Base-by-base conservation (phyloP, 1,140 invertebrate genomes). In the Magallana angulata region DNA sequence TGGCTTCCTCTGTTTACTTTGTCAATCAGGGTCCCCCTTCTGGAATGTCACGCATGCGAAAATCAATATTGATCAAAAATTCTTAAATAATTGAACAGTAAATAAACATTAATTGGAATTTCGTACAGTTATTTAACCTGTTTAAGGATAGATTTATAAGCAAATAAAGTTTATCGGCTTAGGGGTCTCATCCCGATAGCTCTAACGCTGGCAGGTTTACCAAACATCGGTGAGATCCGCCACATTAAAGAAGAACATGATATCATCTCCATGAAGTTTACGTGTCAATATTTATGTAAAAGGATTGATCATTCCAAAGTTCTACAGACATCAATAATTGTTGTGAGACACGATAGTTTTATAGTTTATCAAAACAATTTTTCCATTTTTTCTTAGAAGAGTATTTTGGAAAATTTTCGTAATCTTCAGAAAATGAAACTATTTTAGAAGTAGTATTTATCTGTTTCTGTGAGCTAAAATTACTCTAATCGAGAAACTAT, bases 31-130 rank as follows among this genome's bases (percentile, higher is more conserved):
- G 8, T 30, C 18, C 68, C 36, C 14, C 18, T 11, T 30, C 9
- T 48, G 68, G 68, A 76, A 76, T 76, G 24, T 24, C 68, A 36
- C 24, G 68, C 68, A 36, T 76, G 68, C 36, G 68, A 76, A 76
- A 76, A 76, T 76, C 68, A 76, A 76, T 76, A 76, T 76, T 76
- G 68, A 76, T 16, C 36, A 18, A 12, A 8, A 76, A 76, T 76
- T 76, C 24, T 30, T 30, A 76, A 76, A 76, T 76, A 76, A 76
- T 76, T 76, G 68, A 76, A 76, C 68, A 76, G 68, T 76, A 76
- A 76, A 76, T 76, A 76, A 76, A 36, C 68, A 76, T 76, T 76
- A 76, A 76, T 76, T 76, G 68, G 68, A 76, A 76, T 76, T 12
- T 18, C 68, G 36, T 12, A 8, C 24, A 30, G 68, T 76, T 76